These are phyloP conservation scores for Solen grandis DNA, from an alignment of 1,140 invertebrate species.

Conservation along the genomic window DNA sequence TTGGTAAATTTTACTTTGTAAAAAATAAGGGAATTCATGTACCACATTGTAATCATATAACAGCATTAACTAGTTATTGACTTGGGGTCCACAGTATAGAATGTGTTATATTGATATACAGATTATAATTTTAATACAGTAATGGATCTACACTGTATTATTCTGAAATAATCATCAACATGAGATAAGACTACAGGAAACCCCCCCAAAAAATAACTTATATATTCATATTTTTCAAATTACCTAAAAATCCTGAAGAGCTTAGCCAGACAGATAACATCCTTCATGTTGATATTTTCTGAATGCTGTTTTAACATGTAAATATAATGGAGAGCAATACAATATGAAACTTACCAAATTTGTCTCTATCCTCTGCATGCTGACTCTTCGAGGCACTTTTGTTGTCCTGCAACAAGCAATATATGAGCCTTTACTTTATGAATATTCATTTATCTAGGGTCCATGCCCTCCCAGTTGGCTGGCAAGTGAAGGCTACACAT, in stretches of 20 bases:
- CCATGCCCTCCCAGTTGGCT: background rate
- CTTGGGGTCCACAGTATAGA: no score
- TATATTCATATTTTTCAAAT: background rate
- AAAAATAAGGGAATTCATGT: no score
- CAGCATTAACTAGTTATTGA: no score
- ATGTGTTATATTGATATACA: no score
- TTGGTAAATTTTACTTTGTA: no score
- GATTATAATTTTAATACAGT: no score
- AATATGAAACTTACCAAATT: slow-evolving; percentile 13
- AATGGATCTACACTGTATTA: no score
- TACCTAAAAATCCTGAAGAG: background rate
- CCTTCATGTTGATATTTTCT: background rate
- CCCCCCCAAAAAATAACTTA: background rate
- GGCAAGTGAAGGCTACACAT: background rate
- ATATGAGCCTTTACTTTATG: background rate
- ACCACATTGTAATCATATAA: no score
- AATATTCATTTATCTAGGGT: background rate
- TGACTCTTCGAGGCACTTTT: slow-evolving; percentile 35
- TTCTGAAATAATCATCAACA: no score
- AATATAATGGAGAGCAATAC: background rate
- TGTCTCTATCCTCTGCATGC: slow-evolving; percentile 24
- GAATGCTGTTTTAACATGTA: background rate
- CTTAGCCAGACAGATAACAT: background rate
- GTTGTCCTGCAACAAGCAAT: slow-evolving; percentile 33
- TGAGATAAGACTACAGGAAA: no score